Percentiles rank a stretch among this genome's conserved stretches.
phyloP scores from a whole-genome alignment of 1,140 invertebrate genomes.

The Pseudoatta argentina region DNA sequence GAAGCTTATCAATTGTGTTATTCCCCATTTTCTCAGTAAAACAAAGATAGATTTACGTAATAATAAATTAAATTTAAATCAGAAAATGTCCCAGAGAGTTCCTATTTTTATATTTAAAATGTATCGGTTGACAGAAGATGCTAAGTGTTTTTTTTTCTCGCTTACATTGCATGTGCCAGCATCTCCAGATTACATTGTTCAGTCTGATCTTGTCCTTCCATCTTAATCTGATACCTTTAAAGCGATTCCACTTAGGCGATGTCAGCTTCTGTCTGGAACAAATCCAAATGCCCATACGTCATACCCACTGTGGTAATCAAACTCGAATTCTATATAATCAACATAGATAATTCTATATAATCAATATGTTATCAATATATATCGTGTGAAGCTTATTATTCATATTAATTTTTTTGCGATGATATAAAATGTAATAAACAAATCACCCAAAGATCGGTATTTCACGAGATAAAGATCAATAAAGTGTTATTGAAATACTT shows the following conservation, averaged over 20 bases:
- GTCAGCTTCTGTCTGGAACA: slow-evolving; percentile 97
- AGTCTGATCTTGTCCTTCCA: slow-evolving; percentile 99
- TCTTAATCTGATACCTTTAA: slow-evolving; percentile 98
- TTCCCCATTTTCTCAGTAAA: not conserved
- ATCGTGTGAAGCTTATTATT: not conserved
- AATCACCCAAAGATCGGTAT: not conserved
- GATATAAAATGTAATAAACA: not conserved
- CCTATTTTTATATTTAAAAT: not conserved
- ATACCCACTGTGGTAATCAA: slow-evolving; percentile 68
- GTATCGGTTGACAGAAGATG: not conserved
- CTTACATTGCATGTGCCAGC: slow-evolving; percentile 99
- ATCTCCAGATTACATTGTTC: slow-evolving; percentile 99
- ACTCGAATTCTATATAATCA: not conserved
- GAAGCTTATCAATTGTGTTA: slow-evolving; percentile 28
- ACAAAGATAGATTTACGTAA: not conserved
- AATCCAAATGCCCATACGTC: slow-evolving; percentile 80
- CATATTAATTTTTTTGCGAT: not conserved
- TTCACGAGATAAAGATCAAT: too few relatives aligned
- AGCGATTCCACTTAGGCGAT: slow-evolving; percentile 99
- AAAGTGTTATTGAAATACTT: not conserved
- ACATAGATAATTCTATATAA: not conserved
- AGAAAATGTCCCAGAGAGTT: not conserved
- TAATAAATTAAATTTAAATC: slow-evolving; percentile 13
- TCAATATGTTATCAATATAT: not conserved
- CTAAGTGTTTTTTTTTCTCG: slow-evolving; percentile 70